Percentiles rank a stretch among this genome's conserved stretches.
These are phyloP conservation scores for Manis crassicaudata DNA, from an alignment of 2,797 vertebrate species.

Conservation along the genomic window DNA sequence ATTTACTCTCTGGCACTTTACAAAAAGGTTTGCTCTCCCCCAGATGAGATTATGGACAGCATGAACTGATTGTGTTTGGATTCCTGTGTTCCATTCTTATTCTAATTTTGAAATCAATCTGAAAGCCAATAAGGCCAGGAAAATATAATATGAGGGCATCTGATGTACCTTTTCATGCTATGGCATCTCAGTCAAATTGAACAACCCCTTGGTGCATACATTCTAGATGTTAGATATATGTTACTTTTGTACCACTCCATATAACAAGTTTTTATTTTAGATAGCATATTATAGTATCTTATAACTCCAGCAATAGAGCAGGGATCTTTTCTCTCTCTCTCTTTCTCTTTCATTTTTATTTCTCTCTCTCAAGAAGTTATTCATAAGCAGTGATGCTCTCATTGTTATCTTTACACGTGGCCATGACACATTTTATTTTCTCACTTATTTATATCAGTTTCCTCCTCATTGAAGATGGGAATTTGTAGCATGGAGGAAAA, in stretches of 20 bases:
- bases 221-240: background rate
- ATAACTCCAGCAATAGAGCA: background rate
- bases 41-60: background rate
- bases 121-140: background rate
- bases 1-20: background rate
- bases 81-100: background rate
- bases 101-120: background rate
- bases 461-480: background rate
- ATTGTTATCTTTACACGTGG: background rate
- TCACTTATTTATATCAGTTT: background rate
- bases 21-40: background rate
- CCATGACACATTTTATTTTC: background rate
- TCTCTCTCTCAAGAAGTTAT: background rate
- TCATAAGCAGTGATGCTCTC: background rate
- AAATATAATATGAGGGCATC: background rate
- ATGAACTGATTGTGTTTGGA: background rate
- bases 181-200: background rate
- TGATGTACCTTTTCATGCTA: background rate
- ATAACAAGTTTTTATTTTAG: conserved; percentile 9
- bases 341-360: too few relatives aligned
- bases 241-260: background rate
- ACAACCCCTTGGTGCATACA: background rate
- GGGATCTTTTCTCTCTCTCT: background rate
- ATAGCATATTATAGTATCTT: background rate
- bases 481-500: background rate